These are phyloP conservation scores for Terrapene triunguis DNA, from an alignment of 2,113 vertebrate genomes.

Conservation along the genomic window DNA sequence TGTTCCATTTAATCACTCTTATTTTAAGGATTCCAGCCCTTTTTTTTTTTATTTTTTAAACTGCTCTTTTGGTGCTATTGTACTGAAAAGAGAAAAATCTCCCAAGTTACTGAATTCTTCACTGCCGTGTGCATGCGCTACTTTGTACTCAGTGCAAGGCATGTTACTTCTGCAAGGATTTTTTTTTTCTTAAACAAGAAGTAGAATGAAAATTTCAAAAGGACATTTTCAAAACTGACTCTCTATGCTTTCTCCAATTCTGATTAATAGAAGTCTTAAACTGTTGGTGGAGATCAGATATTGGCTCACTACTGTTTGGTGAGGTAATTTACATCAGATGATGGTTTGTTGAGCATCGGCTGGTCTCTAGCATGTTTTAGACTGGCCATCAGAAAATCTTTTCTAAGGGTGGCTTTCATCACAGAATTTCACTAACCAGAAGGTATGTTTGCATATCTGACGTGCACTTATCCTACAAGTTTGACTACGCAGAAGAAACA, in stretches of 20 bases:
- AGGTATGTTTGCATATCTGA: neutral
- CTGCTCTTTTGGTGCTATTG: neutral
- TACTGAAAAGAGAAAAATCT: neutral
- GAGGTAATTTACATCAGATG: too few relatives aligned
- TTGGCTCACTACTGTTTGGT: too few relatives aligned
- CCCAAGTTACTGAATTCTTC: neutral
- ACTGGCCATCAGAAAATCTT: too few relatives aligned
- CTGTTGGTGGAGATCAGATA: too few relatives aligned
- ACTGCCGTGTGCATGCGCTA: neutral
- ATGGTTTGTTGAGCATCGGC: too few relatives aligned
- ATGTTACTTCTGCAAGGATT: neutral
- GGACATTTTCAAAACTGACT: too few relatives aligned
- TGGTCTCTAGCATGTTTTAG: too few relatives aligned
- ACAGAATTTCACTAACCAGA: neutral
- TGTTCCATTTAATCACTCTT: neutral
- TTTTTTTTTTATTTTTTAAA: neutral
- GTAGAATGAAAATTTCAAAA: too few relatives aligned
- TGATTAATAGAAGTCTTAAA: too few relatives aligned
- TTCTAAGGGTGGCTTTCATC: too few relatives aligned
- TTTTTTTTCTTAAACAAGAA: too few relatives aligned
- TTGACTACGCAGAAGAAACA: constrained; percentile 9
- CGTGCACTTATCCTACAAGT: neutral
- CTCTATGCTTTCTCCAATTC: too few relatives aligned
- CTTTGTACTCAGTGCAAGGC: neutral
- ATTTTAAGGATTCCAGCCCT: neutral